Evolutionary conservation across 2,888 invertebrate species (phyloP), one percentile per base, ranked within the genome.

Genomic region (Ceramica pisi): DNA sequence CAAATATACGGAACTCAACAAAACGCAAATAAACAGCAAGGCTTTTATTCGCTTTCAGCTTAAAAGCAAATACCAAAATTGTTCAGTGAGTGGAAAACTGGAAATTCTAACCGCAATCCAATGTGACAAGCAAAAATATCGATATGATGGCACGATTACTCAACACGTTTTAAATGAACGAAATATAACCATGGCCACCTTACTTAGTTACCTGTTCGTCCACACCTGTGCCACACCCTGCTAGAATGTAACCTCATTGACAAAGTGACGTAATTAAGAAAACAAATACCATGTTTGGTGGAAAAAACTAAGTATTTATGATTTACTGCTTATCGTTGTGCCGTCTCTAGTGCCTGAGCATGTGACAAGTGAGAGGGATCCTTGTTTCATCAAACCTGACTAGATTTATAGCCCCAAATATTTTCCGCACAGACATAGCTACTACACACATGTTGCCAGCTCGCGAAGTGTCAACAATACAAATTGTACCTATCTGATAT

Each of bases 161-260:
- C 67, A 66, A 53, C 57, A 56, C 41, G 19, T 67, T 64, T 50
- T 56, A 64, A 64, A 56, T 67, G 31, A 64, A 67, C 57, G 35
- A 50, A 71, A 31, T 55, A 26, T 26, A 23, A 19, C 38, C 12
- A 16, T 38, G 48, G 21, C 53, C 56, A 62, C 62, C 61, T 46
- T 62, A 70, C 46, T 57, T 65, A 46, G 64, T 67, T 51, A 38
- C 21, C 19, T 67, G 67, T 55, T 65, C 46, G 65, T 57, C 71
- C 80, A 67, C 76, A 71, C 71, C 79, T 62, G 31, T 51, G 67
- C 75, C 80, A 59, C 80, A 38, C 79, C 67, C 55, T 35, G 19
- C 26, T 48, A 60, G 59, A 70, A 63, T 57, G 41, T 44, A 64
- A 60, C 75, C 64, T 64, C 63, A 75, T 70, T 75, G 75, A 60